These are phyloP conservation scores for Rhipidura dahli DNA, from an alignment of 2,113 vertebrate genomes.

Conservation along the genomic window DNA sequence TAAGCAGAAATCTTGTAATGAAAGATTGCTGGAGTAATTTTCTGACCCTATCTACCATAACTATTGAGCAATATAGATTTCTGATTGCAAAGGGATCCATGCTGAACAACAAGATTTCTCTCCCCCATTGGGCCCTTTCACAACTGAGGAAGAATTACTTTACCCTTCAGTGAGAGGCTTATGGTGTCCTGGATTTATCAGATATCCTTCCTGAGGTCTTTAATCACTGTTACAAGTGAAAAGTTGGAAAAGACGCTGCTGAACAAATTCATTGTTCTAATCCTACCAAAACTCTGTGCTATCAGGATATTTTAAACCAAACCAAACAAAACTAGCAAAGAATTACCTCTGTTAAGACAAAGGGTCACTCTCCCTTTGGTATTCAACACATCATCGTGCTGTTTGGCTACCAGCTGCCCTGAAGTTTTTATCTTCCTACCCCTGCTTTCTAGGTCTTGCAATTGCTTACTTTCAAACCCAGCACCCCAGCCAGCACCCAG, in stretches of 20 bases:
- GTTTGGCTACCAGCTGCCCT: not conserved
- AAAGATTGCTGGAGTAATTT: not conserved
- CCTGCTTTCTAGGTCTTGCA: not conserved
- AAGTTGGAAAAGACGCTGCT: not conserved
- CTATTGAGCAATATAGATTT: accelerated
- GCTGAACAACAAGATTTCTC: not conserved
- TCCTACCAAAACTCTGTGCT: not conserved
- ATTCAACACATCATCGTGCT: not conserved
- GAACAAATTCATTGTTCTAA: not conserved
- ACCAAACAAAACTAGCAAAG: not conserved
- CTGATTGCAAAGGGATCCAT: not conserved
- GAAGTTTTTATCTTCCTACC: not conserved
- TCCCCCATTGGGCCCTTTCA: not conserved
- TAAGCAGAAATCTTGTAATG: not conserved
- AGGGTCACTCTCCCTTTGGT: not conserved
- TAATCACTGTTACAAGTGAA: not conserved
- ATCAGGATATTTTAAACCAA: not conserved
- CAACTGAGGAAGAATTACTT: not conserved
- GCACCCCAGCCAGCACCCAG: not conserved
- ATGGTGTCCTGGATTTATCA: not conserved
- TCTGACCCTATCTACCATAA: not conserved
- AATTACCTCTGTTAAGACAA: slow-evolving; percentile 20
- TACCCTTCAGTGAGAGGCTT: not conserved
- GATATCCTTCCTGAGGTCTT: not conserved
- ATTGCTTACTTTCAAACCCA: not conserved